A percentile compares a stretch with the other conserved stretches of the same genome.
Conservation (phyloP, 2,888 invertebrate genomes). For the Cybosia mesomella region DNA sequence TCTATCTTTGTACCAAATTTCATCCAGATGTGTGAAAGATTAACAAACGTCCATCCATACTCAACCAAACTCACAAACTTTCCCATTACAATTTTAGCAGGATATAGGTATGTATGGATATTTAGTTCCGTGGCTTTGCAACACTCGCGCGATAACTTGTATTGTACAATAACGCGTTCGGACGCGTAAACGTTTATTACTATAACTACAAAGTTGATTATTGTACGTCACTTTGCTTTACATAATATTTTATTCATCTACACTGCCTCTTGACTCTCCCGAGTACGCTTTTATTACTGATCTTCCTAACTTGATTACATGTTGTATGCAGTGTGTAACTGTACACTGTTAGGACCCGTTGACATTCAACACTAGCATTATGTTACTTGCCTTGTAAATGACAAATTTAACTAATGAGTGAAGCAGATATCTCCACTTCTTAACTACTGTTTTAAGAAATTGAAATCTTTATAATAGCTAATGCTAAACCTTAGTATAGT, state of each 20-base stretch:
- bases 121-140: no score
- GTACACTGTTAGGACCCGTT: not conserved
- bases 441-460: not conserved
- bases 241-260: not conserved
- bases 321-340: not conserved
- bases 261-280: not conserved
- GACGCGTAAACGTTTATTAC: not conserved
- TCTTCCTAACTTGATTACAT: not conserved
- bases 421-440: not conserved
- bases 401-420: not conserved
- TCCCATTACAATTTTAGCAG: no score
- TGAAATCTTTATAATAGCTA: not conserved
- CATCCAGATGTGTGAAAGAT: no score
- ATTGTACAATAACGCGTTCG: no score
- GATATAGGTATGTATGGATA: no score
- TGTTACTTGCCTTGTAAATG: not conserved
- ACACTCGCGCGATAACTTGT: no score
- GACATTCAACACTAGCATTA: not conserved
- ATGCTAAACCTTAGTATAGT: no score
- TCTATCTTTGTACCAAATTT: no score
- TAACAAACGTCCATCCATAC: no score
- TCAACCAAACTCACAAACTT: no score
- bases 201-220: not conserved
- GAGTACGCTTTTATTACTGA: constrained; percentile 7
- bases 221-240: not conserved